Conservation (phyloP, 2,888 invertebrate species). For the Microdon myrmicae region DNA sequence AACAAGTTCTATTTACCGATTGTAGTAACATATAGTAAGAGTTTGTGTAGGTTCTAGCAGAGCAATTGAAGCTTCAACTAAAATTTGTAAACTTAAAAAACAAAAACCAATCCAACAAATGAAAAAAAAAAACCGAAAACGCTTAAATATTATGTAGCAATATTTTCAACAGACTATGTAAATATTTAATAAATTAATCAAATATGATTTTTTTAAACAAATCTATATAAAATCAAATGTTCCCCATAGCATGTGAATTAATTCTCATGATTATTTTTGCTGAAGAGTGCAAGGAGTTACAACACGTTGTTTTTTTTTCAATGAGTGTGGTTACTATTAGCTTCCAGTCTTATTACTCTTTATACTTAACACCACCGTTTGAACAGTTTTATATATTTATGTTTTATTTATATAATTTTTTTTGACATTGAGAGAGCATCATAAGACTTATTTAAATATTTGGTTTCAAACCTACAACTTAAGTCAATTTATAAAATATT, state of each 20-base stretch:
- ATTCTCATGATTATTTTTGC: slow-evolving; percentile 30
- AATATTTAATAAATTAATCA: slow-evolving; percentile 31
- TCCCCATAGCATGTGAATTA: slow-evolving; percentile 37
- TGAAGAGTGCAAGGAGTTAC: slow-evolving; percentile 11
- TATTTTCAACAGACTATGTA: slow-evolving; percentile 42
- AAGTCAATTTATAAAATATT: not conserved
- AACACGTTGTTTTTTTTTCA: not conserved
- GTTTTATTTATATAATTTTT: not conserved
- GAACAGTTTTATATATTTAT: too few species aligned
- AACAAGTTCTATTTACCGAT: slow-evolving; percentile 38
- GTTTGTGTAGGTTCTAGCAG: slow-evolving; percentile 47
- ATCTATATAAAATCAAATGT: slow-evolving; percentile 5
- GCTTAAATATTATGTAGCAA: slow-evolving; percentile 45
- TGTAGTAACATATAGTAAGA: slow-evolving; percentile 45
- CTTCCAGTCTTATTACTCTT: slow-evolving; percentile 2
- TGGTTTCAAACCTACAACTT: too few species aligned
- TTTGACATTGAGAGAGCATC: slow-evolving; percentile 16
- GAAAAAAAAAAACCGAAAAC: slow-evolving; percentile 5
- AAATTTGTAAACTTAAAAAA: slow-evolving; percentile 7
- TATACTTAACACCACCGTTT: not conserved
- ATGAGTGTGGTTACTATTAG: not conserved
- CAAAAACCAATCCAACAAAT: slow-evolving; percentile 16
- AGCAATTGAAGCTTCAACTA: slow-evolving; percentile 36
- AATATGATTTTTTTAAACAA: slow-evolving; percentile 25
- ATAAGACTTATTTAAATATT: slow-evolving; percentile 8